A percentile compares a stretch with the other conserved stretches of the same genome.
Evolutionary conservation across 2,113 vertebrate genomes (phyloP).

Genomic region (Stegostoma tigrinum): DNA sequence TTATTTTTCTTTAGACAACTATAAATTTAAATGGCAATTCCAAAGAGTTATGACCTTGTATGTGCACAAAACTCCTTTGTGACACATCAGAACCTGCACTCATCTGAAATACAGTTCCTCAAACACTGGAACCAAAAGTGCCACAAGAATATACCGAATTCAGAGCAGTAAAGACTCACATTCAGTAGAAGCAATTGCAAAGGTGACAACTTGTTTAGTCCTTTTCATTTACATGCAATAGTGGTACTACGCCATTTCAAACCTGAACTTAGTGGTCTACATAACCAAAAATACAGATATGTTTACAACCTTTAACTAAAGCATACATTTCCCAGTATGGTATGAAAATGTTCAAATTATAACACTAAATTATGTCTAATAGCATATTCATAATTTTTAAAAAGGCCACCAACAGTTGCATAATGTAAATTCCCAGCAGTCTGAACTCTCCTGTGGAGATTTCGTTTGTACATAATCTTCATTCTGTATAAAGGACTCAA

Average conservation of each 20-base stretch:
- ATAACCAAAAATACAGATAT: constrained; percentile 67
- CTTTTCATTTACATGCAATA: constrained; percentile 29
- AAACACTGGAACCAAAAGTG: neutral
- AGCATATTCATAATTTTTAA: constrained; percentile 42
- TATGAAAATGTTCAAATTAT: constrained; percentile 55
- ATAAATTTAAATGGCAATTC: constrained; percentile 8
- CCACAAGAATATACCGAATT: constrained; percentile 28
- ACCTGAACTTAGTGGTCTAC: constrained; percentile 58
- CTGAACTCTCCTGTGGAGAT: constrained; percentile 23
- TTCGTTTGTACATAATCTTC: constrained; percentile 14
- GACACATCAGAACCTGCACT: neutral
- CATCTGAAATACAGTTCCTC: constrained; percentile 4
- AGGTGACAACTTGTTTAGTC: constrained; percentile 32
- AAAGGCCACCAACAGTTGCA: constrained; percentile 72
- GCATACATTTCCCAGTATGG: constrained; percentile 57
- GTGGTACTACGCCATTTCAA: constrained; percentile 43
- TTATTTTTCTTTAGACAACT: constrained; percentile 26
- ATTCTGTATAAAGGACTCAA: neutral
- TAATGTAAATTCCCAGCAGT: constrained; percentile 48
- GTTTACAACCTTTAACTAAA: constrained; percentile 65
- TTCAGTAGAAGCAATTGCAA: constrained; percentile 28
- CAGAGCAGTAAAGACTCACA: constrained; percentile 35
- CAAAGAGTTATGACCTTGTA: neutral
- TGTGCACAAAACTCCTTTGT: constrained; percentile 11
- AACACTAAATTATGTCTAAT: constrained; percentile 58